A percentile compares a stretch with the other conserved stretches of the same genome.
These are phyloP conservation scores for Lineus longissimus DNA, from an alignment of 1,140 invertebrate species.

Conservation along the genomic window DNA sequence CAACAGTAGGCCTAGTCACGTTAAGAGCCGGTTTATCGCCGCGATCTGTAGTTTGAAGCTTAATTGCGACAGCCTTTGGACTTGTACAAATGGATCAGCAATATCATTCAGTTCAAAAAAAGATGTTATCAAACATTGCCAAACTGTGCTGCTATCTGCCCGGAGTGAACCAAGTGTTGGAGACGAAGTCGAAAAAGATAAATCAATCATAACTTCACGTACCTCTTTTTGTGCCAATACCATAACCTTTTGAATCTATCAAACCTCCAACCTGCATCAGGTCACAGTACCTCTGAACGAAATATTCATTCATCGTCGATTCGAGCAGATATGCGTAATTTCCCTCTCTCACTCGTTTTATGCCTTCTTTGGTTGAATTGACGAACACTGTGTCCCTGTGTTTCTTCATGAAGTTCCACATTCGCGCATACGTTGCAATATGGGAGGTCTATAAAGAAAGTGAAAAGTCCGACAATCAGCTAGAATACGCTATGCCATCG, in stretches of 20 bases:
- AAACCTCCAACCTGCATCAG: conserved; percentile 93
- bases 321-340: conserved; percentile 98
- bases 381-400: conserved; percentile 21
- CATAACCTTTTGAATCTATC: conserved; percentile 78
- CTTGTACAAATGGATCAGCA: too few species aligned
- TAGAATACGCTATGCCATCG: too few species aligned
- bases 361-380: conserved; percentile 28
- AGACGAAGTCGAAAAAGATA: neutral
- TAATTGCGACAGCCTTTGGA: too few species aligned
- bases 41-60: too few species aligned
- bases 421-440: conserved; percentile 82
- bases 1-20: too few species aligned
- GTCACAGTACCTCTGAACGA: conserved; percentile 91
- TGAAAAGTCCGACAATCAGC: too few species aligned
- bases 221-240: conserved; percentile 58
- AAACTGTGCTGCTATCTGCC: too few species aligned
- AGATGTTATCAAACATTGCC: too few species aligned
- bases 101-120: too few species aligned
- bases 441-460: conserved; percentile 73
- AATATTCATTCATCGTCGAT: conserved; percentile 84
- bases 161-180: too few species aligned
- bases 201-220: neutral
- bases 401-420: conserved; percentile 96
- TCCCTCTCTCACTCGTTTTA: conserved; percentile 77
- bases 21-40: too few species aligned